Evolutionary conservation across 2,113 vertebrate genomes (phyloP), one percentile per base, ranked within the genome.

Genomic region (Istiophorus platypterus): DNA sequence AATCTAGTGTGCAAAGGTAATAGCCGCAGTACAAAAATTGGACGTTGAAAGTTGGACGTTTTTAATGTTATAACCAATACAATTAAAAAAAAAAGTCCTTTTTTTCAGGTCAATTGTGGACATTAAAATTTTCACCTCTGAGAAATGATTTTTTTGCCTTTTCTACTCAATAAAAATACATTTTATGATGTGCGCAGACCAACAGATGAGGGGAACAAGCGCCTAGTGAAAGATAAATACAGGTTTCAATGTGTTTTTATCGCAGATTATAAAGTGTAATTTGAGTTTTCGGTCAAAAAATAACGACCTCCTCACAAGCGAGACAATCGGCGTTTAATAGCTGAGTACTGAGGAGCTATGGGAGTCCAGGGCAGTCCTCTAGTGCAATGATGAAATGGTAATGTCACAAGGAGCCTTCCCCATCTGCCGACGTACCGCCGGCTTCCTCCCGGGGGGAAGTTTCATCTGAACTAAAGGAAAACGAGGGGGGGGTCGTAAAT

Each of bases 391-490:
- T 78, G 47, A 78, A 64, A 71, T 18, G 64, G 47, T 73, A 2
- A 37, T 61, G 42, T 78, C 49, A 11, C 59, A 22, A 51, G 39
- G 65, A 75, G 59, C 13, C 22, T 0, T 61, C 64, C 69, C 59
- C 73, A 52, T 82, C 72, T 51, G 39, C 27, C 11, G 0, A 12
- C 17, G 10, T 5, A 62, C 76, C 4, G 27, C 39, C 0, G 57
- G 63, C 27, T 51, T 78, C 62, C 76, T 80, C 72, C 58, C 1
- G 63, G 68, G 78, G 82, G 26, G 75, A 81, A 24, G 52, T 77
- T 72, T 68, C 0, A 1, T 85, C 63, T 52, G 20, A 59, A 13
- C 51, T 75, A 52, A 70, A 58, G 27, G 8, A 20, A 52, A 54
- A 54, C n/a, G n/a, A n/a, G n/a, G n/a, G n/a, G n/a, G 47, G 20